phyloP scores from a whole-genome alignment of 92 coral and sea anemone genomes.

The Palythoa caribaeorum region DNA sequence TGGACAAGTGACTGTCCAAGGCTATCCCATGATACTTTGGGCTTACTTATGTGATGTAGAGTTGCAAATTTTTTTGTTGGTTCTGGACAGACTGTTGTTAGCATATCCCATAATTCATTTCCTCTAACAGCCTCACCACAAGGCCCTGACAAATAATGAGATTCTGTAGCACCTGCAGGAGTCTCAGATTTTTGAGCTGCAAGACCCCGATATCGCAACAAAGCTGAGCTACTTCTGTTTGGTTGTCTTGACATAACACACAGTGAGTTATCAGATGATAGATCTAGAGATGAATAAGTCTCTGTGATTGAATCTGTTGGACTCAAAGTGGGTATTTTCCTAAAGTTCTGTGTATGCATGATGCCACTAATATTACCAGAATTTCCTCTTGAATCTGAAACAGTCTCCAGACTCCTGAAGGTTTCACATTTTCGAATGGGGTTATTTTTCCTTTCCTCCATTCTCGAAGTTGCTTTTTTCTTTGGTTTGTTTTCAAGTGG shows the following conservation, averaged over 20 bases:
- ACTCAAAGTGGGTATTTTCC: background rate
- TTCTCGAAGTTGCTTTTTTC: slow-evolving; percentile 19
- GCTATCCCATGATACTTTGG: slow-evolving; percentile 83
- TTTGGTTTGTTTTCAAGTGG: slow-evolving; percentile 83
- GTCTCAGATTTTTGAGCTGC: slow-evolving; percentile 30
- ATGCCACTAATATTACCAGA: background rate
- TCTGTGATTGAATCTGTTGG: slow-evolving; percentile 1
- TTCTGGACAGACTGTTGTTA: slow-evolving; percentile 83
- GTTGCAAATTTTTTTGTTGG: slow-evolving; percentile 89
- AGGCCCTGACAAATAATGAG: slow-evolving; percentile 20
- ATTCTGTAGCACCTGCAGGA: background rate
- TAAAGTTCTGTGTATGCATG: background rate
- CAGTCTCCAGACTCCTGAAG: background rate
- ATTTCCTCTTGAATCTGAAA: background rate
- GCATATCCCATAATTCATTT: slow-evolving; percentile 93
- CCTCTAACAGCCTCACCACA: slow-evolving; percentile 64
- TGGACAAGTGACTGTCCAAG: slow-evolving; percentile 79
- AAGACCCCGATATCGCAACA: slow-evolving; percentile 79
- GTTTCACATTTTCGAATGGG: background rate
- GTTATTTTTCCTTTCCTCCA: slow-evolving; percentile 14
- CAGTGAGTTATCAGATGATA: slow-evolving; percentile 33
- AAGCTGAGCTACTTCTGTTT: slow-evolving; percentile 77
- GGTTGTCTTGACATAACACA: slow-evolving; percentile 78
- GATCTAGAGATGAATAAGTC: background rate
- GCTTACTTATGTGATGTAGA: slow-evolving; percentile 71